A percentile compares a stretch with the other conserved stretches of the same genome.
phyloP scores from a whole-genome alignment of 1,140 invertebrate species.

The Drosophila kurseongensis region DNA sequence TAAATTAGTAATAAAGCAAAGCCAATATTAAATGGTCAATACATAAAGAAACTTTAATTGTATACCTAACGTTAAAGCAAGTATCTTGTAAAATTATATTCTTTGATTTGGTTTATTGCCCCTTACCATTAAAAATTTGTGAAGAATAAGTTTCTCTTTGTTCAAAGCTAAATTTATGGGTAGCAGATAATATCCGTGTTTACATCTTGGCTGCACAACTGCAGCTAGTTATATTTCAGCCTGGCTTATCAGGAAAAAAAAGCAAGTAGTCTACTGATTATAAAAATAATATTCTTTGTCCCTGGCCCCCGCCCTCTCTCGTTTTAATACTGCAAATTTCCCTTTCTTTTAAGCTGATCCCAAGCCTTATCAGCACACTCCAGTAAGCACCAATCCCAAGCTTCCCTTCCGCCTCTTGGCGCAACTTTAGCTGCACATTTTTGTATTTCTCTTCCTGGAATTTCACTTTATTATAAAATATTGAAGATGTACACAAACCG shows the following conservation, averaged over 20 bases:
- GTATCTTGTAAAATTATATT: too few species aligned
- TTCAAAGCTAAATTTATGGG: not conserved
- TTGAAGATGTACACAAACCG: slow-evolving; percentile 49
- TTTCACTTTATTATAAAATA: slow-evolving; percentile 63
- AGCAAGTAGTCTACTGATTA: slow-evolving; percentile 19
- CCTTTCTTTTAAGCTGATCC: slow-evolving; percentile 48
- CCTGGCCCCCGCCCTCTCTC: not conserved
- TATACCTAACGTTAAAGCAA: too few species aligned
- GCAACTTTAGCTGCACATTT: slow-evolving; percentile 48
- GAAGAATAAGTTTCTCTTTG: not conserved
- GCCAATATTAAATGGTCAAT: not conserved
- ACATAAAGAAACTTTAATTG: too few species aligned
- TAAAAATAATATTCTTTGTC: slow-evolving; percentile 18
- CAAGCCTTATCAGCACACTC: slow-evolving; percentile 64
- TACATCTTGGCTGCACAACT: not conserved
- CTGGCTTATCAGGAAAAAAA: slow-evolving; percentile 7
- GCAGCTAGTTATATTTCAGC: slow-evolving; percentile 2
- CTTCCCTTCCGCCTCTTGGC: not conserved
- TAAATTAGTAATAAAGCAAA: too few species aligned
- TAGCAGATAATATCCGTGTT: not conserved
- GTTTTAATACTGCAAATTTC: slow-evolving; percentile 38
- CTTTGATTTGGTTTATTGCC: too few species aligned
- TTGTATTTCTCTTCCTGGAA: slow-evolving; percentile 42
- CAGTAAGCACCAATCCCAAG: slow-evolving; percentile 38
- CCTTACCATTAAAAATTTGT: not conserved